Evolutionary conservation across 1,140 invertebrate genomes (phyloP).

Genomic region (Leptopilina clavipes): DNA sequence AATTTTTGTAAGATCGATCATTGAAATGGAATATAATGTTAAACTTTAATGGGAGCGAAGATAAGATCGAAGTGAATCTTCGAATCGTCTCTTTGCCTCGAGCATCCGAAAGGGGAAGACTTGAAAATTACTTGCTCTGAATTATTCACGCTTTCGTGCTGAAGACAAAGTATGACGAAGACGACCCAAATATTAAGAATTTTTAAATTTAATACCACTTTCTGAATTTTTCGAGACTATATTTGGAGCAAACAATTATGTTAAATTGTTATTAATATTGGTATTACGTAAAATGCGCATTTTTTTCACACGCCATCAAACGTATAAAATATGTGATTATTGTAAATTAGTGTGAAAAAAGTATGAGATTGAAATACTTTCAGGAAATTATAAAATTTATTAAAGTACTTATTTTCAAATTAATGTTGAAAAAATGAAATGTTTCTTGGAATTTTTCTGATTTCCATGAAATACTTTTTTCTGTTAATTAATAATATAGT

Average conservation of each 20-base stretch:
- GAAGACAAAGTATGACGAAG: slow-evolving; percentile 25
- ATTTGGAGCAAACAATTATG: slow-evolving; percentile 27
- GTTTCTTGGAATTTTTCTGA: background rate
- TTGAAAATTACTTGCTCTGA: slow-evolving; percentile 33
- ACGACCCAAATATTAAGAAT: slow-evolving; percentile 26
- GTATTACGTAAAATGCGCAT: background rate
- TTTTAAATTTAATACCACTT: slow-evolving; percentile 22
- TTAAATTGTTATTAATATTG: slow-evolving; percentile 25
- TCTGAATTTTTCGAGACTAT: slow-evolving; percentile 14
- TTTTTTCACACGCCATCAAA: background rate
- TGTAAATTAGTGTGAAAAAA: background rate
- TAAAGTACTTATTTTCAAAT: background rate
- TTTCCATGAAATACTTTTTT: background rate
- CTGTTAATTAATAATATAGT: too few species aligned
- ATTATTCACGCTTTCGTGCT: slow-evolving; percentile 31
- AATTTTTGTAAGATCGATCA: background rate
- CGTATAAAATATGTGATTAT: too few species aligned
- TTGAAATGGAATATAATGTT: slow-evolving; percentile 30
- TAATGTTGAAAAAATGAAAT: background rate
- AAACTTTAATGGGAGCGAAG: slow-evolving; percentile 33
- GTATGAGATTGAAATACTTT: background rate
- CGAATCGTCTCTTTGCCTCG: slow-evolving; percentile 30
- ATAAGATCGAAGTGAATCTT: slow-evolving; percentile 31
- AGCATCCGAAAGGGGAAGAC: slow-evolving; percentile 2
- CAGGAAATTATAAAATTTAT: background rate